Percentiles rank a stretch among this genome's conserved stretches.
phyloP scores from a whole-genome alignment of 2,888 invertebrate species.

The Bugulina stolonifera region DNA sequence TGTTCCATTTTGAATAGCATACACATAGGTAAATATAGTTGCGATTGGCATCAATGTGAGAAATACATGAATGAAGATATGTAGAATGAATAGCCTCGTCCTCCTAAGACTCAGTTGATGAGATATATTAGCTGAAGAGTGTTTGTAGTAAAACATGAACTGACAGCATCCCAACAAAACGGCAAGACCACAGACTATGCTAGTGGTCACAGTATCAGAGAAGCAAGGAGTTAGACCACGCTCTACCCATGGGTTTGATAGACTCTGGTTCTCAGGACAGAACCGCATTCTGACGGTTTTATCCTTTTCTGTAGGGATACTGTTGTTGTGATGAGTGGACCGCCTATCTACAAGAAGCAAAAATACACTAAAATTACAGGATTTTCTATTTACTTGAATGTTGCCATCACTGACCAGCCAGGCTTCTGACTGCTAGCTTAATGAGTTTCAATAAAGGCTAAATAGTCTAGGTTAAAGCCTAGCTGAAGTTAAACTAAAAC shows the following conservation, averaged over 20 bases:
- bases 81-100: neutral
- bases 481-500: no score
- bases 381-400: no score
- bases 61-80: constrained; percentile 20
- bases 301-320: no score
- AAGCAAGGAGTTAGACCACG: constrained; percentile 83
- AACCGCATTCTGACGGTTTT: no score
- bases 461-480: no score
- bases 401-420: no score
- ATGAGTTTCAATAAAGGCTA: no score
- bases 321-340: no score
- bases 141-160: constrained; percentile 58
- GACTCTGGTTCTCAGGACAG: constrained; percentile 37
- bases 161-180: constrained; percentile 66
- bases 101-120: constrained; percentile 59
- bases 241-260: constrained; percentile 61
- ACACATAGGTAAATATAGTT: neutral
- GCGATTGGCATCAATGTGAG: neutral
- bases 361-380: no score
- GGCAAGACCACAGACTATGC: constrained; percentile 69
- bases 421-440: no score
- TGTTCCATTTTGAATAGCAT: neutral
- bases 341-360: no score
- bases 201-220: constrained; percentile 74
- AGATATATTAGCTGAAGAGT: constrained; percentile 64